phyloP scores from a whole-genome alignment of 1,140 invertebrate genomes.

The Penaeus vannamei region DNA sequence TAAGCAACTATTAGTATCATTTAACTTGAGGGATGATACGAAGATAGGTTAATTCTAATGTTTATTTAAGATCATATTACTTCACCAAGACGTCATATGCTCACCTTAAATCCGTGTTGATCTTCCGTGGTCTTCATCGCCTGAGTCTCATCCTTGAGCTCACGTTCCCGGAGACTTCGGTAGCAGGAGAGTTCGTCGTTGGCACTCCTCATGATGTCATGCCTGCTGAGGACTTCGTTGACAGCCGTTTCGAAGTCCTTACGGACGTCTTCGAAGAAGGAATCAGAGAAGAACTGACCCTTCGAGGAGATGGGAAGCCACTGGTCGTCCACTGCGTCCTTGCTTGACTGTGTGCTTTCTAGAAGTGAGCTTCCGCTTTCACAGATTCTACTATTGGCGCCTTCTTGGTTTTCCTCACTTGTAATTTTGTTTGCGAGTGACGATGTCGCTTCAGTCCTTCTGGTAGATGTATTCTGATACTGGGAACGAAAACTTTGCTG shows the following conservation, averaged over 20 bases:
- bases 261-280: slow-evolving; percentile 32
- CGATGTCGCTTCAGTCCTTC: no score
- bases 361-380: no score
- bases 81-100: neutral
- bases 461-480: no score
- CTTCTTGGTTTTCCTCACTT: no score
- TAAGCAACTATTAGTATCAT: no score
- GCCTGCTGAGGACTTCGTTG: slow-evolving; percentile 12
- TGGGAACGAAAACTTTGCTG: no score
- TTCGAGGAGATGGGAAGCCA: slow-evolving; percentile 29
- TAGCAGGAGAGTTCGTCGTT: slow-evolving; percentile 31
- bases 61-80: neutral
- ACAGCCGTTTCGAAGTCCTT: slow-evolving; percentile 49
- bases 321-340: neutral
- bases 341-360: no score
- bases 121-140: slow-evolving; percentile 53
- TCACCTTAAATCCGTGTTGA: slow-evolving; percentile 49
- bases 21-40: no score
- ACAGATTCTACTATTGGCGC: no score
- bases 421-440: no score
- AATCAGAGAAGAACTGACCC: slow-evolving; percentile 44
- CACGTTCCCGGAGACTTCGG: slow-evolving; percentile 44
- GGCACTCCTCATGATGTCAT: neutral
- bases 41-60: neutral
- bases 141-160: slow-evolving; percentile 58